phyloP scores from a whole-genome alignment of 2,113 vertebrate species.

The Calyptomena viridis region DNA sequence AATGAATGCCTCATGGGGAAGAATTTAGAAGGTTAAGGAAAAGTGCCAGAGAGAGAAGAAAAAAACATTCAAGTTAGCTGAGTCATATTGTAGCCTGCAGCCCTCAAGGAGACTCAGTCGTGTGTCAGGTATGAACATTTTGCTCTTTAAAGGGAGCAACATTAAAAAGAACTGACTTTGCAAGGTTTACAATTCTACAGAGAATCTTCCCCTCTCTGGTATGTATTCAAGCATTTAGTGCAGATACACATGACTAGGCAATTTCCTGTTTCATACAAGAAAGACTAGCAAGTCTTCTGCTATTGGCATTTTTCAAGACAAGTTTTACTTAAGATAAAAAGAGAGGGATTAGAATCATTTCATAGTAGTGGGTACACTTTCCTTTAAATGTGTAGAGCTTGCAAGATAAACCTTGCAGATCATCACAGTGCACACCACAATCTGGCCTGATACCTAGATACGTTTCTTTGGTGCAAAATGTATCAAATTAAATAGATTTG shows the following conservation, averaged over 20 bases:
- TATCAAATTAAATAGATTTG: neutral
- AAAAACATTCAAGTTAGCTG: neutral
- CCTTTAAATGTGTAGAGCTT: neutral
- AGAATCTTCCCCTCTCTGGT: neutral
- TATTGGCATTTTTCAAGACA: neutral
- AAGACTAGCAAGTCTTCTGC: neutral
- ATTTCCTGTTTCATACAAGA: neutral
- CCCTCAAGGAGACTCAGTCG: neutral
- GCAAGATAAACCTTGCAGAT: neutral
- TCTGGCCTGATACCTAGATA: neutral
- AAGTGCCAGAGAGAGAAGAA: neutral
- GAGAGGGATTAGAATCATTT: neutral
- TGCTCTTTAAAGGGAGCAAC: neutral
- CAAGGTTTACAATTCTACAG: neutral
- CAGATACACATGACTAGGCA: neutral
- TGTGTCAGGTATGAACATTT: neutral
- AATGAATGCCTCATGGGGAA: neutral
- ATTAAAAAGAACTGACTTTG: neutral
- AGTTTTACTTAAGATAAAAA: neutral
- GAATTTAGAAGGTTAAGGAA: neutral
- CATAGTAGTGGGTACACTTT: neutral
- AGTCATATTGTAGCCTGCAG: neutral
- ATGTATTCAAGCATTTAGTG: neutral
- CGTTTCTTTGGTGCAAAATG: rapidly evolving
- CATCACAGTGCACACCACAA: neutral